Evolutionary conservation across 2,888 invertebrate genomes (phyloP).

Genomic region (Carabus problematicus): DNA sequence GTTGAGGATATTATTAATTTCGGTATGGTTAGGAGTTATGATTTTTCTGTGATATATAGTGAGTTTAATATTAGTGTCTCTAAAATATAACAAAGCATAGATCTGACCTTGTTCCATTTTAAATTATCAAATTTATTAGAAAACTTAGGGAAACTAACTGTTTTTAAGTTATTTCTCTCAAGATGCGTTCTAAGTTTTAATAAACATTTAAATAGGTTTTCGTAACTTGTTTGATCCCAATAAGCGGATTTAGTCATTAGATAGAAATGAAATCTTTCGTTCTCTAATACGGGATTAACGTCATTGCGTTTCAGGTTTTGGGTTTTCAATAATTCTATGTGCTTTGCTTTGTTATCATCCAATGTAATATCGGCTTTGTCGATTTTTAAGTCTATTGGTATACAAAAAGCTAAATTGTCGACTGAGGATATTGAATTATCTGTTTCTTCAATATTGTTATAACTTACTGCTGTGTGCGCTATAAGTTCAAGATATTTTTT

Average conservation of each 20-base stretch:
- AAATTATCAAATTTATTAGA: conserved; percentile 10
- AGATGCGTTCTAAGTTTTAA: conserved; percentile 27
- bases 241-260: conserved; percentile 41
- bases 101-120: conserved; percentile 17
- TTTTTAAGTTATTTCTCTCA: conserved; percentile 15
- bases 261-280: background rate
- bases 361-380: no score
- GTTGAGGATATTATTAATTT: conserved; percentile 45
- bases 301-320: no score
- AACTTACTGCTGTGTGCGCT: no score
- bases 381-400: no score
- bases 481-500: no score
- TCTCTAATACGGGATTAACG: background rate
- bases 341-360: no score
- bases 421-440: no score
- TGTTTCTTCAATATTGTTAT: no score
- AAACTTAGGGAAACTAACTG: conserved; percentile 3
- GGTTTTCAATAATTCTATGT: no score
- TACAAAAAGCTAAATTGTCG: no score
- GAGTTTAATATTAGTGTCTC: conserved; percentile 45
- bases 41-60: conserved; percentile 43
- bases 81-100: conserved; percentile 40
- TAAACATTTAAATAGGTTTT: conserved; percentile 45
- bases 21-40: conserved; percentile 24
- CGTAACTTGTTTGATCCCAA: conserved; percentile 46